These are phyloP conservation scores for Xerus rutilus DNA, from an alignment of 2,797 vertebrate genomes.

Conservation along the genomic window DNA sequence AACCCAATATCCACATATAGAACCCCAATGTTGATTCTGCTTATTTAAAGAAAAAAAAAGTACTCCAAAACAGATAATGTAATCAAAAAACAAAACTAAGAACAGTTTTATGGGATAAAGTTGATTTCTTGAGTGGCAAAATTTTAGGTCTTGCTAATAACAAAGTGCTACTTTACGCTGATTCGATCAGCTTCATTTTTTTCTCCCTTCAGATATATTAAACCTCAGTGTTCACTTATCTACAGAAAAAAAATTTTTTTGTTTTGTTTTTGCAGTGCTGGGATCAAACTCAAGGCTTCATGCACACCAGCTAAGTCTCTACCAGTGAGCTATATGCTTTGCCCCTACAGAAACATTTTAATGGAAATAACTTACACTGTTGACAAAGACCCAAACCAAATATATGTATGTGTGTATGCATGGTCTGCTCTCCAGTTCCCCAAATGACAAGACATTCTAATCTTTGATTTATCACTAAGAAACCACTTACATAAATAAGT, in stretches of 20 bases:
- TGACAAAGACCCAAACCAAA: background rate
- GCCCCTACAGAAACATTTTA: constrained; percentile 46
- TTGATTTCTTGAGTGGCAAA: background rate
- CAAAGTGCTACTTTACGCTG: background rate
- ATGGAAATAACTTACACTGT: background rate
- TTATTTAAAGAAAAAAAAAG: background rate
- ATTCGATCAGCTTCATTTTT: background rate
- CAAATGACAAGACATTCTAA: background rate
- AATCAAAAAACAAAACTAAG: constrained; percentile 13
- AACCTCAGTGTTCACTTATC: background rate
- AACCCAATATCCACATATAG: background rate
- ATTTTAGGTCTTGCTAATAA: background rate
- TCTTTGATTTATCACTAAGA: background rate
- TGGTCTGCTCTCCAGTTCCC: background rate
- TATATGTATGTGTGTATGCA: fast-evolving
- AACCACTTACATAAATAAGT: background rate
- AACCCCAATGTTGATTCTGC: background rate
- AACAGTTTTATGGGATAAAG: background rate
- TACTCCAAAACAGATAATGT: background rate
- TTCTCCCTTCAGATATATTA: background rate
- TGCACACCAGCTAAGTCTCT: background rate
- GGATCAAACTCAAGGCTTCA: background rate
- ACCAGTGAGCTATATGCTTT: background rate
- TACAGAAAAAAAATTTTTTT: background rate
- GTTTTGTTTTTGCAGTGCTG: background rate